These are phyloP conservation scores for Phaetusa simplex DNA, from an alignment of 2,113 vertebrate species.

Conservation along the genomic window DNA sequence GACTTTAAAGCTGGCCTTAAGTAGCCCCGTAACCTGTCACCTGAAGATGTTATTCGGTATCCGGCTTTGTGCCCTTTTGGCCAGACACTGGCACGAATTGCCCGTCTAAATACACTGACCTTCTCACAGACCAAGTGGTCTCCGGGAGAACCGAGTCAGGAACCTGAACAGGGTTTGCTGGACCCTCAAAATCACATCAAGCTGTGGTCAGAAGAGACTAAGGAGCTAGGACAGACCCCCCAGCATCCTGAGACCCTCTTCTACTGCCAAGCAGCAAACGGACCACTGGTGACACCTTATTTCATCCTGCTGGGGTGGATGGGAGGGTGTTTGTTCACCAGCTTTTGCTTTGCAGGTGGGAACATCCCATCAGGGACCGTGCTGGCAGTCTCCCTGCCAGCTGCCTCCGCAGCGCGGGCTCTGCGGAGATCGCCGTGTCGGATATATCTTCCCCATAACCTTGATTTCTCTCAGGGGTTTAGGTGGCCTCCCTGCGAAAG, in stretches of 20 bases:
- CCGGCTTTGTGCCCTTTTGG: not conserved
- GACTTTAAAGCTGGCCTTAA: not conserved
- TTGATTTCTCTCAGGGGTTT: not conserved
- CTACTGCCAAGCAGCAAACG: not conserved
- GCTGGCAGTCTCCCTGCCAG: not conserved
- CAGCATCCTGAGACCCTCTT: not conserved
- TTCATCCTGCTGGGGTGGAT: not conserved
- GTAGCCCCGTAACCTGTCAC: not conserved
- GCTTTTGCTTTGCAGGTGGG: not conserved
- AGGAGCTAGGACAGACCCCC: not conserved
- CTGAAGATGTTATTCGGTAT: fast-evolving
- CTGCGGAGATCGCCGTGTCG: not conserved
- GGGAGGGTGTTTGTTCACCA: not conserved
- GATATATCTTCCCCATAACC: not conserved
- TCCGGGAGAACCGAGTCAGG: not conserved
- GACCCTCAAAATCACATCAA: not conserved
- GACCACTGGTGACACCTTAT: not conserved
- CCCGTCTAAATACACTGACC: not conserved
- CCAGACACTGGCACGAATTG: not conserved
- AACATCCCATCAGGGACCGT: not conserved
- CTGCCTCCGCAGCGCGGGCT: not conserved
- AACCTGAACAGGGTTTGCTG: not conserved
- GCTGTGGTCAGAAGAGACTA: not conserved
- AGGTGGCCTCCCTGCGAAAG: not conserved
- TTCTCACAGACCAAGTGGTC: not conserved